Base-by-base conservation (phyloP, 2,113 vertebrate species). In the Gadus macrocephalus region DNA sequence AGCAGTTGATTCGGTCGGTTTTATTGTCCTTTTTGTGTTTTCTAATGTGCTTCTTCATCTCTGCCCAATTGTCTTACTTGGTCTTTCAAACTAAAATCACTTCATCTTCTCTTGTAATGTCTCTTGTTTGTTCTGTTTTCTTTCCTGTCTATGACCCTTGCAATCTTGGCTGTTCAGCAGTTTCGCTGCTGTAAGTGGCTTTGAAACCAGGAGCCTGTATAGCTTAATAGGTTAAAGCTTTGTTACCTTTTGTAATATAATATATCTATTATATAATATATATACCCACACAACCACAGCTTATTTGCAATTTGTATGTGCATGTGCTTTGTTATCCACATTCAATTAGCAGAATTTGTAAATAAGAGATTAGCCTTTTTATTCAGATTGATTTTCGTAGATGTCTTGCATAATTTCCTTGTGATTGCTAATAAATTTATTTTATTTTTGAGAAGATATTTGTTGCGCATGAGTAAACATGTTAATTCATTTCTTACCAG, bases 261-360 rank as follows among this genome's bases (percentile, higher is more conserved):
- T 49, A 49, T 49, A 49, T 49, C 4, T 35, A 35, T 35, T 25
- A 25, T 25, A 25, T 25, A 25, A 35, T 35, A 35, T 35, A 35
- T 35, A 35, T 9, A 49, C 42, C 8, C 8, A 49, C 42, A 49
- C 42, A 49, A 49, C 8, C 42, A 74, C 80, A 78, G 73, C 80
- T 78, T 81, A 81, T 80, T 87, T 83, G 85, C 88, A 82, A 80
- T 88, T 88, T 86, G 80, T 86, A 82, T 79, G 75, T 83, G 86
- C 89, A 90, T 88, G 82, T 89, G 83, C 84, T 81, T 68, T 77
- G 27, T 60, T 83, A 76, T 81, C 74, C 78, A 84, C 77, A 78
- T 84, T 77, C 71, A 85, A 73, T 84, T 86, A 49, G 89, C 85
- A 84, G 77, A 85, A 72, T 86, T 88, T 90, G 86, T 89, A 91